A percentile compares a stretch with the other conserved stretches of the same genome.
Evolutionary conservation across 2,888 invertebrate species (phyloP).

Genomic region (Dicranocentrus wangi): DNA sequence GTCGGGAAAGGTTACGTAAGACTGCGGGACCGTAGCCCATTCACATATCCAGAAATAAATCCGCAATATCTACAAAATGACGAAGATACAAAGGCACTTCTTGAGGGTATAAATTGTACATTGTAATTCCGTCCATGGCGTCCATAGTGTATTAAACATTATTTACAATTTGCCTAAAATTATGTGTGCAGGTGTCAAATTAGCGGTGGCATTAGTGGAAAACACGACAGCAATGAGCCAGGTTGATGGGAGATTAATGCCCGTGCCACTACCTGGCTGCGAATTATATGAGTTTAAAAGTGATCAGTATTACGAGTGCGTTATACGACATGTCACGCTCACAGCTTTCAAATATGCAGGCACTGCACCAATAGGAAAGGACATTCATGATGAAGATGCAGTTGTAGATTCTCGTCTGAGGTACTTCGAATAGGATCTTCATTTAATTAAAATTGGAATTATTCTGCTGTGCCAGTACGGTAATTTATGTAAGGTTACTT

Average conservation of each 20-base stretch:
- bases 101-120: slow-evolving; percentile 49
- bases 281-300: slow-evolving; percentile 62
- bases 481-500: too few species aligned
- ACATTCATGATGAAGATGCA: slow-evolving; percentile 56
- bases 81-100: slow-evolving; percentile 58
- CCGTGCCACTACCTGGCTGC: slow-evolving; percentile 65
- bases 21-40: slow-evolving; percentile 59
- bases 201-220: slow-evolving; percentile 66
- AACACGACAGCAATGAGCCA: slow-evolving; percentile 65
- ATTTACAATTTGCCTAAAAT: too few species aligned
- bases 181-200: slow-evolving; percentile 59
- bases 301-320: slow-evolving; percentile 68
- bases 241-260: slow-evolving; percentile 65
- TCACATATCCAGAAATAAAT: slow-evolving; percentile 60
- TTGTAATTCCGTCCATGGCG: too few species aligned
- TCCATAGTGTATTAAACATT: too few species aligned
- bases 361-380: slow-evolving; percentile 67
- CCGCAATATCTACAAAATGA: slow-evolving; percentile 66
- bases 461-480: too few species aligned
- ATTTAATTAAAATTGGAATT: background rate
- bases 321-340: slow-evolving; percentile 62
- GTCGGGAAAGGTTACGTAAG: slow-evolving; percentile 59
- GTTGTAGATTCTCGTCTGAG: slow-evolving; percentile 68
- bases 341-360: slow-evolving; percentile 69
- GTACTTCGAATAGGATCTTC: slow-evolving; percentile 37